Evolutionary conservation across 1,140 invertebrate species (phyloP).

Genomic region (Aradophagus sp.): DNA sequence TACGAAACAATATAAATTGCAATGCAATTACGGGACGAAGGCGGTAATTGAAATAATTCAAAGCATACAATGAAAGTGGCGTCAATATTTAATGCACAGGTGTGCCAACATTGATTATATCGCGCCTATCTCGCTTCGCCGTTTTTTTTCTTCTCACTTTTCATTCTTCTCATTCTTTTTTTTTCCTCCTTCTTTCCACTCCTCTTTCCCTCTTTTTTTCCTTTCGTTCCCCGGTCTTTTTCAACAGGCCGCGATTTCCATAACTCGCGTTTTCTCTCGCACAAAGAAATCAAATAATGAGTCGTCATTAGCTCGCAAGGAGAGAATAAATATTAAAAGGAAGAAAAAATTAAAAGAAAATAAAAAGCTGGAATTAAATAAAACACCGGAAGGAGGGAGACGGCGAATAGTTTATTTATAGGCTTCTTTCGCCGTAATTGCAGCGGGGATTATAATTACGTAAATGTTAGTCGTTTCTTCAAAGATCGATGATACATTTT

Average conservation of each 20-base stretch:
- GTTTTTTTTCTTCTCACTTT: too few relatives aligned
- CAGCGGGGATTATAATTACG: too few relatives aligned
- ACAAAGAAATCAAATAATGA: conserved; percentile 37
- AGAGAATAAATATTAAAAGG: conserved; percentile 1
- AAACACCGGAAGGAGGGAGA: conserved; percentile 1
- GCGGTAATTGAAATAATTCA: conserved; percentile 50
- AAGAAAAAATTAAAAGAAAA: conserved; percentile 8
- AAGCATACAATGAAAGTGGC: conserved; percentile 47
- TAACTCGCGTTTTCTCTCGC: conserved; percentile 32
- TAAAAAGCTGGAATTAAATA: conserved; percentile 4
- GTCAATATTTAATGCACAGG: conserved; percentile 55
- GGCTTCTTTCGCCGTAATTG: too few relatives aligned
- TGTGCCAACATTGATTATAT: conserved; percentile 51
- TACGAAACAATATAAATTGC: conserved; percentile 45
- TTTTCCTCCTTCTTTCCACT: too few relatives aligned
- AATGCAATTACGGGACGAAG: conserved; percentile 25
- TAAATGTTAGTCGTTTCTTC: too few relatives aligned
- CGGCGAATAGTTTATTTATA: too few relatives aligned
- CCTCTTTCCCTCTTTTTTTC: conserved; percentile 7
- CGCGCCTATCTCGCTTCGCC: conserved; percentile 17
- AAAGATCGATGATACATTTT: too few relatives aligned
- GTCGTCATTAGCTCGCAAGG: conserved; percentile 26
- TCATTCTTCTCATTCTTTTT: too few relatives aligned
- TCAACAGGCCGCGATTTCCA: too few relatives aligned
- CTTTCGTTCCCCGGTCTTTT: too few relatives aligned